Base-by-base conservation (phyloP, 2,113 vertebrate genomes). In the Rissa tridactyla region DNA sequence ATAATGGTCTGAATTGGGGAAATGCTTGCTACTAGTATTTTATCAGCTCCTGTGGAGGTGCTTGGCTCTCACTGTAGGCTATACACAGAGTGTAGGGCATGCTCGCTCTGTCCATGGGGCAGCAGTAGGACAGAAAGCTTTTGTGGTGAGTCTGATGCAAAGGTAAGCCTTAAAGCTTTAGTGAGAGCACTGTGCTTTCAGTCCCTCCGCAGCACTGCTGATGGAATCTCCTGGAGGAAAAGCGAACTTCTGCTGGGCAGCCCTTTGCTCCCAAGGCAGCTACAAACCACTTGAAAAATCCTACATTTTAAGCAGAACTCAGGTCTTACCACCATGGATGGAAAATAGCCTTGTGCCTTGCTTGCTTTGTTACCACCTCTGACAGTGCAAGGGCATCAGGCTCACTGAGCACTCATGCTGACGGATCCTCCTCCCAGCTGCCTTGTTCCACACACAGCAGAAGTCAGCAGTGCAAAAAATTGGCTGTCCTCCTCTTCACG, bases 401-500 rank as follows among this genome's bases (percentile, higher is more conserved):
- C 77, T 84, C 76, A 62, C 61, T 25, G 26, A 87, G 46, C 44
- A 30, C 44, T 85, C 4, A 0, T 1, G 4, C 58, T 89, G 87
- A 65, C 60, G 36, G 66, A 49, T 49, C 23, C 81, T 87, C 76
- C 65, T 65, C 57, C 70, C 57, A 85, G 38, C 9, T 38, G 19
- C 47, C 27, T 71, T 94, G 66, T 70, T 96, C 47, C 82, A 90
- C 13, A 36, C 42, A 57, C 27, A 84, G 65, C 21, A 71, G 42
- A 93, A 94, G 23, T 88, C 71, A 91, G 58, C 65, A 82, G 84
- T 44, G 58, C 61, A 92, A 91, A 92, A 88, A 64, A 77, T 72
- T 71, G 86, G 14, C 79, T 83, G 60, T 73, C 34, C 25, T 91
- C 13, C 62, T 88, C 51, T 66, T 75, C 47, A 36, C 27, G 80